These are phyloP conservation scores for Yponomeuta malinellus DNA, from an alignment of 2,888 invertebrate species.

Conservation along the genomic window DNA sequence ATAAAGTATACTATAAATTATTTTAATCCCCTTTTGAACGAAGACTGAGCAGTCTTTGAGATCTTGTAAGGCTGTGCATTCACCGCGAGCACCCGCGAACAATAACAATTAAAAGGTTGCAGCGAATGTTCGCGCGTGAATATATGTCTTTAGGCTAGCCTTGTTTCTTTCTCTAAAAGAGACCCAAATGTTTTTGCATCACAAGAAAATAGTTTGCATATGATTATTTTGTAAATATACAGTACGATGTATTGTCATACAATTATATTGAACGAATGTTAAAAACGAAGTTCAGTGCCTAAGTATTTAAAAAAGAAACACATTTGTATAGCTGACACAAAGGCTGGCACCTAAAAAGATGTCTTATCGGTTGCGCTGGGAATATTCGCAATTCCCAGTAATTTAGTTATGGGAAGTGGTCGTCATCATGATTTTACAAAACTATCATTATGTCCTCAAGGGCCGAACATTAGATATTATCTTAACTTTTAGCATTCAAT, in stretches of 20 bases:
- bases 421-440: too few relatives aligned
- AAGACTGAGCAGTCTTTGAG: neutral
- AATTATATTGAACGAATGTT: neutral
- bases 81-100: neutral
- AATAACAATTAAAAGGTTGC: neutral
- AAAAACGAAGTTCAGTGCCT: constrained; percentile 6
- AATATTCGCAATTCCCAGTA: too few relatives aligned
- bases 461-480: too few relatives aligned
- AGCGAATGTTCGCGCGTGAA: neutral
- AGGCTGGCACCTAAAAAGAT: too few relatives aligned
- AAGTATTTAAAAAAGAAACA: neutral
- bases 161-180: constrained; percentile 5
- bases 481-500: too few relatives aligned
- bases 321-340: too few relatives aligned
- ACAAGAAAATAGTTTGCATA: neutral
- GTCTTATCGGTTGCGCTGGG: too few relatives aligned
- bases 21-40: neutral
- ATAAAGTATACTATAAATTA: neutral
- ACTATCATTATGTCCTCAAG: too few relatives aligned
- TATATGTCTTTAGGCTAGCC: neutral
- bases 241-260: neutral
- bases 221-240: constrained; percentile 4
- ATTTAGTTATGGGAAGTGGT: too few relatives aligned
- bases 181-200: neutral
- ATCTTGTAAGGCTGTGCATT: neutral